Evolutionary conservation across 2,888 invertebrate species (phyloP).

Genomic region (Periphyllus acericola): DNA sequence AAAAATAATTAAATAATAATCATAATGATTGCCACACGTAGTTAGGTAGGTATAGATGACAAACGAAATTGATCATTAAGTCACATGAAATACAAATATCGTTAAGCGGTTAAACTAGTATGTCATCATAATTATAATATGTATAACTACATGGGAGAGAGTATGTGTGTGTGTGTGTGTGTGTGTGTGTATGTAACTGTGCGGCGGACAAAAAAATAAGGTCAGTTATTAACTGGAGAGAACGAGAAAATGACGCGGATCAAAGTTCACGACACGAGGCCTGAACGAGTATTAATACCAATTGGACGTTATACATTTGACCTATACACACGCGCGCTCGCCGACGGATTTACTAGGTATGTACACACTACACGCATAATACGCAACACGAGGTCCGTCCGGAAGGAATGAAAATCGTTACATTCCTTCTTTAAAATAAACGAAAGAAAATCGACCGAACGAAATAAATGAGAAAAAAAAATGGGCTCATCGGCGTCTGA

Average conservation of each 20-base stretch:
- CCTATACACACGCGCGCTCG: conserved; percentile 13
- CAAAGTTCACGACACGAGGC: conserved; percentile 53
- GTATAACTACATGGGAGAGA: background rate
- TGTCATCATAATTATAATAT: background rate
- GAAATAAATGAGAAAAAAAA: background rate
- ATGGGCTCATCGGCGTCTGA: background rate
- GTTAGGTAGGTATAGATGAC: background rate
- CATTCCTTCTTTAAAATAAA: background rate
- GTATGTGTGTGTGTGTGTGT: background rate
- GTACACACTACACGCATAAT: background rate
- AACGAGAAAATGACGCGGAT: conserved; percentile 33
- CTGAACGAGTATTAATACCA: conserved; percentile 25
- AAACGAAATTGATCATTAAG: background rate
- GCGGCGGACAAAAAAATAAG: conserved; percentile 11
- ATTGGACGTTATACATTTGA: conserved; percentile 28
- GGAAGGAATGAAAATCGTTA: background rate
- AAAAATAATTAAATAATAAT: background rate
- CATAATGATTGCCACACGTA: background rate
- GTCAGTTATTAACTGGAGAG: conserved; percentile 33
- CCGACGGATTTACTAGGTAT: background rate
- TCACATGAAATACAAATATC: background rate
- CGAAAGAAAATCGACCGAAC: background rate
- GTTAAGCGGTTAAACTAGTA: background rate
- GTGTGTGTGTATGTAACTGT: too few relatives aligned
- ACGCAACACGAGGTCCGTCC: background rate